Base-by-base conservation (phyloP, 2,797 vertebrate species). In the Malacoctenus gilli region DNA sequence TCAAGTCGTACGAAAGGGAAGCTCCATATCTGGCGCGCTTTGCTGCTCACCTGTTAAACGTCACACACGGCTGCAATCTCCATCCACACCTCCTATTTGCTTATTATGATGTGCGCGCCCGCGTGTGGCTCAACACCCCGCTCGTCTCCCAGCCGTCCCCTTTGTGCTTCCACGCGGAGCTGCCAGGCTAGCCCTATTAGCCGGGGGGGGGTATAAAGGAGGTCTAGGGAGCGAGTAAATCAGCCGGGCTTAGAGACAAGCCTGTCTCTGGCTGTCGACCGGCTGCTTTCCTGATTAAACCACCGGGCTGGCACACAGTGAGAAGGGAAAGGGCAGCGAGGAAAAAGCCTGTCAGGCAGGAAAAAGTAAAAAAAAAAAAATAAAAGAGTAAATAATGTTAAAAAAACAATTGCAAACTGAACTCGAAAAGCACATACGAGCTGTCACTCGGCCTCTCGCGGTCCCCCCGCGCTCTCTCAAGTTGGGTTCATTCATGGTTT, bases 221-320 rank as follows among this genome's bases (percentile, higher is more conserved):
- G 60, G 68, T 72, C 35, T 58, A 34, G 41, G 55, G 41, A 70
- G 62, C 59, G 30, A 12, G 64, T 80, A 77, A 83, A 81, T 79
- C 72, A 79, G 64, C 57, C 16, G 4, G 70, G 75, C 62, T 78
- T 66, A 71, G 52, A 75, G 55, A 75, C 46, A 18, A 77, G 75
- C 72, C 30, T 32, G 9, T 32, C 61, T 39, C 30, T 54, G 25
- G 2, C 47, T 37, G 72, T 73, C 71, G 61, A n/a, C 75, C 82
- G 73, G 86, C 84, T 85, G 78, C 64, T 79, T 72, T 68, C 13
- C 64, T 80, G 79, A 88, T 86, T 86, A 85, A 79, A 81, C 82
- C 68, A 32, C 32, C 30, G 4, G 38, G 25, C 37, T 58, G 65
- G 59, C 71, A 53, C 13, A 3, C 34, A 55, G 22, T n/a, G n/a